Evolutionary conservation across 1,140 invertebrate genomes (phyloP).

Genomic region (Polyergus mexicanus): DNA sequence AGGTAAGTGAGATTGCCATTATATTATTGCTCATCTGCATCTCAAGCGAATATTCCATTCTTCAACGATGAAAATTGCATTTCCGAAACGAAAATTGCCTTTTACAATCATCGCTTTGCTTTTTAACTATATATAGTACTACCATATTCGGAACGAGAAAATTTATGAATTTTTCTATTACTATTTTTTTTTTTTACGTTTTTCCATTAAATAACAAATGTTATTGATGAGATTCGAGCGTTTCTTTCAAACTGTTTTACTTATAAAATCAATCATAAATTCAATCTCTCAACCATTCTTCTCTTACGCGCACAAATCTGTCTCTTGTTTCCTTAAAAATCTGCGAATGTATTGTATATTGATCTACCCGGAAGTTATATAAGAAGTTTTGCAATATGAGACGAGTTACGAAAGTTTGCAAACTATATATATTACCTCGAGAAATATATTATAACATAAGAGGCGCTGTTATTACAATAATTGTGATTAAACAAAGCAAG

Average conservation of each 20-base stretch:
- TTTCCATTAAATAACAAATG: not conserved
- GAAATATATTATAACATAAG: not conserved
- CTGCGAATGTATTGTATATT: not conserved
- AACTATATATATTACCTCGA: not conserved
- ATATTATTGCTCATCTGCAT: slow-evolving; percentile 1
- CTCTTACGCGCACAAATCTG: not conserved
- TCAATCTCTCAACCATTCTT: not conserved
- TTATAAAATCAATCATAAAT: not conserved
- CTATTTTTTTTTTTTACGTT: not conserved
- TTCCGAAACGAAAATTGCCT: not conserved
- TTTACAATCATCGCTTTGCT: not conserved
- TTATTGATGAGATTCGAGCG: not conserved
- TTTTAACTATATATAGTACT: not conserved
- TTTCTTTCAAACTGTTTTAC: not conserved
- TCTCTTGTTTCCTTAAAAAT: slow-evolving; percentile 2
- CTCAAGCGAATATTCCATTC: not conserved
- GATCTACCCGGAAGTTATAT: not conserved
- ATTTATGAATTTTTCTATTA: not conserved
- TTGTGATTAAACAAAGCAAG: slow-evolving; percentile 16
- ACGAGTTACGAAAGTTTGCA: not conserved
- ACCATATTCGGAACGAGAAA: not conserved
- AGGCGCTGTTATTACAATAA: not conserved
- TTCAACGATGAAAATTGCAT: not conserved
- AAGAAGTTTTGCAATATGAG: not conserved
- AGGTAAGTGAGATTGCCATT: slow-evolving; percentile 89